These are phyloP conservation scores for Thunnus maccoyii DNA, from an alignment of 2,113 vertebrate species.

Conservation along the genomic window DNA sequence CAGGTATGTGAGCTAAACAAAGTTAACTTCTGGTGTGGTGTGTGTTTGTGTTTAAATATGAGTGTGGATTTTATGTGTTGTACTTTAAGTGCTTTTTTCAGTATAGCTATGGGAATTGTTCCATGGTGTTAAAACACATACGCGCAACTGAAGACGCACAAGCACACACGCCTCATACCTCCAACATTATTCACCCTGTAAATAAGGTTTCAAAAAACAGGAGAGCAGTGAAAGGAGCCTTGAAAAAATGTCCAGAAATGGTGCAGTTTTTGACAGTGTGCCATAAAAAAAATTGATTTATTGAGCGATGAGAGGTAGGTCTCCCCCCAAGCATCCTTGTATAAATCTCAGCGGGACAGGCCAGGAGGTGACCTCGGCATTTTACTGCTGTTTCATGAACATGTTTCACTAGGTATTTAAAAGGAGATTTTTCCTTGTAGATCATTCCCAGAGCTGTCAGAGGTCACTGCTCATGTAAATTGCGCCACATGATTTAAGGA, in stretches of 20 bases:
- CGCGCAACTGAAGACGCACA: background rate
- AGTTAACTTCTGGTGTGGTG: slow-evolving; percentile 9
- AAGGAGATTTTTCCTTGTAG: slow-evolving; percentile 41
- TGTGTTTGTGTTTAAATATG: background rate
- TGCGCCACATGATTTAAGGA: slow-evolving; percentile 31
- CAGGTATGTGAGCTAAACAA: slow-evolving; percentile 30
- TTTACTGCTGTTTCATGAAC: slow-evolving; percentile 56
- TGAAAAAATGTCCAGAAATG: slow-evolving; percentile 41
- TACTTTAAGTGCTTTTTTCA: slow-evolving; percentile 9
- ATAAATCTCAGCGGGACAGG: slow-evolving; percentile 49
- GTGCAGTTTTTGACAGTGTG: slow-evolving; percentile 46
- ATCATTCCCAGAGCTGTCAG: slow-evolving; percentile 34
- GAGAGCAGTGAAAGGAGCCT: slow-evolving; percentile 42
- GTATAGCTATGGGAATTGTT: slow-evolving; percentile 12
- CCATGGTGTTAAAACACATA: background rate
- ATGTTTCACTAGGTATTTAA: slow-evolving; percentile 40
- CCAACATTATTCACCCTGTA: slow-evolving; percentile 36
- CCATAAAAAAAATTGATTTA: slow-evolving; percentile 57
- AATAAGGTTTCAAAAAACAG: slow-evolving; percentile 42
- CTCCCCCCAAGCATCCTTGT: slow-evolving; percentile 10
- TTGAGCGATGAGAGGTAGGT: slow-evolving; percentile 41
- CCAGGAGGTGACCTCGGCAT: slow-evolving; percentile 60
- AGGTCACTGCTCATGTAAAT: slow-evolving; percentile 55
- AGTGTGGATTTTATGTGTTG: no score
- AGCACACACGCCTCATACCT: background rate